Base-by-base conservation (phyloP, 2,888 invertebrate species). In the Sycophila texana region DNA sequence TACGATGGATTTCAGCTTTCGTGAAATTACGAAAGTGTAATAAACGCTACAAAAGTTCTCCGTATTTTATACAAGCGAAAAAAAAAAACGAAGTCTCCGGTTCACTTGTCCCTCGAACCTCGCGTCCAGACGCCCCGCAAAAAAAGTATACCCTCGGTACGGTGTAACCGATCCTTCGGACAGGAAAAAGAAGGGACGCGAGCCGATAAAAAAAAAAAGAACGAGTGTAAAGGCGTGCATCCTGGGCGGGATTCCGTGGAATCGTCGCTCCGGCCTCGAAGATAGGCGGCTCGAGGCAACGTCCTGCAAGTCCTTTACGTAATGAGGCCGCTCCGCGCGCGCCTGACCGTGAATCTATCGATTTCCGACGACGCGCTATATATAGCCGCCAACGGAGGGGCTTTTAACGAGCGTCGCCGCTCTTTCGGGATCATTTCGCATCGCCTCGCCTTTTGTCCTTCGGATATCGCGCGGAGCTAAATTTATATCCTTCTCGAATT, bases 311-410 rank as follows among this genome's bases (percentile, higher is more conserved):
- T 53, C 74, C 30, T 53, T 77, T 79, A 79, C 70, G 57, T 79
- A 79, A 79, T 60, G 30, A 74, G 60, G 72, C 70, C 55, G 12
- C 49, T 77, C 65, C 18, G 20, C 14, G 81, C 76, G 71, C 14
- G 81, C 74, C 67, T 80, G 86, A 80, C 84, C 86, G 83, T 86
- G 85, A 86, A 86, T 86, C 83, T 84, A 86, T 86, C 84, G 86
- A 87, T 82, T 81, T 77, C 77, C 77, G 65, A 63, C 68, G 60
- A 3, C 20, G 22, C 1, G 58, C 16, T 71, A 71, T 71, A 71
- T 71, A 60, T 71, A 71, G 12, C 22, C 4, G 20, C 4, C 30
- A 7, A 20, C n/a, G 55, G 39, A 26, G 55, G n/a, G 22, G 10
- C 57, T 51, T 55, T 39, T 68, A 57, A 68, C 14, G 55, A 68